Conservation (phyloP, 2,113 vertebrate species). For the Nesospiza acunhae region DNA sequence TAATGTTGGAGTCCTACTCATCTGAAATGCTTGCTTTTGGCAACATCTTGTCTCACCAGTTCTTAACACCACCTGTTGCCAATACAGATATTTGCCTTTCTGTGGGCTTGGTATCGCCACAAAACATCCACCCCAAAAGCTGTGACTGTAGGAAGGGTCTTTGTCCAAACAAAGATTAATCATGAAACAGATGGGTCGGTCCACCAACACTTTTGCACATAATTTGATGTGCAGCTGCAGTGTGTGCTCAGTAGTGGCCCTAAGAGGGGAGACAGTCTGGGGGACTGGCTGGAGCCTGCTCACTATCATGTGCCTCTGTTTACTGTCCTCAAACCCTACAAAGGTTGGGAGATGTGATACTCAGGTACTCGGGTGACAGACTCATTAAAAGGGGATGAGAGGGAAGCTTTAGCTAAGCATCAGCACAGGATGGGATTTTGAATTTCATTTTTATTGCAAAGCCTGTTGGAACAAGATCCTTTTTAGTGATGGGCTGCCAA, state of each 20-base stretch:
- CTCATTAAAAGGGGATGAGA: background rate
- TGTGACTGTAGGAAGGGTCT: background rate
- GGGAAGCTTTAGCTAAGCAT: background rate
- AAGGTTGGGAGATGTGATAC: background rate
- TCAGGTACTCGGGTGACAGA: accelerated
- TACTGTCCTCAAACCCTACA: background rate
- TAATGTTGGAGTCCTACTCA: background rate
- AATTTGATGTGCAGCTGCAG: background rate
- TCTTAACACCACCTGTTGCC: background rate
- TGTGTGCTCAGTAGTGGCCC: background rate
- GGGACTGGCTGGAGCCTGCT: background rate
- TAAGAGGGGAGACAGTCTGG: background rate
- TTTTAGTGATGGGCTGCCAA: background rate
- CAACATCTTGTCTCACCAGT: background rate
- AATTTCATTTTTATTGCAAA: background rate
- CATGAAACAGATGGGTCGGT: background rate
- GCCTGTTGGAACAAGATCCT: background rate
- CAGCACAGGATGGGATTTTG: background rate
- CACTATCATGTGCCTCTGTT: background rate
- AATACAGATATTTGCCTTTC: background rate
- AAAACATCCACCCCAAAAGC: background rate
- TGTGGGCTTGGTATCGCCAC: background rate
- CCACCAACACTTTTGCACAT: background rate
- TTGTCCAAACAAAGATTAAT: background rate
- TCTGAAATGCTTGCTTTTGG: background rate